phyloP scores from a whole-genome alignment of 2,888 invertebrate genomes.

The Endotricha flammealis region DNA sequence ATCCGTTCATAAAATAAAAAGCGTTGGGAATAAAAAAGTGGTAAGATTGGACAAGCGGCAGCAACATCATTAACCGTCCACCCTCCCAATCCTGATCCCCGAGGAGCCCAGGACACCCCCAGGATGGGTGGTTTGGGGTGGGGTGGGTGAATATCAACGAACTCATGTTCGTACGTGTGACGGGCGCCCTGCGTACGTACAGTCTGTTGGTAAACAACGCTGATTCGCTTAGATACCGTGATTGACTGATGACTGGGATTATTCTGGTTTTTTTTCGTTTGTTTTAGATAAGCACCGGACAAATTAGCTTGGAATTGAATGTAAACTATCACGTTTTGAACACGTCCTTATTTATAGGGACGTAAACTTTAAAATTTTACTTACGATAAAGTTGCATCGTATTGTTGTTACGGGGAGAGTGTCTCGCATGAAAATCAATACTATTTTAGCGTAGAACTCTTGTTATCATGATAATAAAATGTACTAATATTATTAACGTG shows the following conservation, averaged over 20 bases:
- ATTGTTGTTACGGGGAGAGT: too few species aligned
- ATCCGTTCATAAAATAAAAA: too few species aligned
- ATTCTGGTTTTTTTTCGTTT: constrained; percentile 2
- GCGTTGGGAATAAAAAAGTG: constrained; percentile 43
- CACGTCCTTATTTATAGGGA: too few species aligned
- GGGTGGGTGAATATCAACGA: constrained; percentile 68
- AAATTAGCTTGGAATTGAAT: too few species aligned
- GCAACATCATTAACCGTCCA: constrained; percentile 67
- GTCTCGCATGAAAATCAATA: too few species aligned
- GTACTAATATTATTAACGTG: too few species aligned
- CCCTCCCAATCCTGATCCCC: constrained; percentile 49
- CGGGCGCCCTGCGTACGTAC: constrained; percentile 55
- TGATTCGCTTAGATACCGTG: constrained; percentile 21
- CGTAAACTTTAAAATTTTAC: too few species aligned
- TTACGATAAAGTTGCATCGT: too few species aligned
- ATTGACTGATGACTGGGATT: constrained; percentile 8
- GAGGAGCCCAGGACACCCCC: constrained; percentile 26
- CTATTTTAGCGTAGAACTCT: too few species aligned
- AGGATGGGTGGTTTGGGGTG: constrained; percentile 24
- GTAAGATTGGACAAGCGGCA: constrained; percentile 59
- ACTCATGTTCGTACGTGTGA: constrained; percentile 69
- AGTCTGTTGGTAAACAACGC: constrained; percentile 74
- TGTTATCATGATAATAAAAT: too few species aligned
- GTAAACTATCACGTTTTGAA: too few species aligned
- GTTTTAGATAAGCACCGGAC: constrained; percentile 1